These are phyloP conservation scores for Nesoenas mayeri DNA, from an alignment of 2,113 vertebrate genomes.

Conservation along the genomic window DNA sequence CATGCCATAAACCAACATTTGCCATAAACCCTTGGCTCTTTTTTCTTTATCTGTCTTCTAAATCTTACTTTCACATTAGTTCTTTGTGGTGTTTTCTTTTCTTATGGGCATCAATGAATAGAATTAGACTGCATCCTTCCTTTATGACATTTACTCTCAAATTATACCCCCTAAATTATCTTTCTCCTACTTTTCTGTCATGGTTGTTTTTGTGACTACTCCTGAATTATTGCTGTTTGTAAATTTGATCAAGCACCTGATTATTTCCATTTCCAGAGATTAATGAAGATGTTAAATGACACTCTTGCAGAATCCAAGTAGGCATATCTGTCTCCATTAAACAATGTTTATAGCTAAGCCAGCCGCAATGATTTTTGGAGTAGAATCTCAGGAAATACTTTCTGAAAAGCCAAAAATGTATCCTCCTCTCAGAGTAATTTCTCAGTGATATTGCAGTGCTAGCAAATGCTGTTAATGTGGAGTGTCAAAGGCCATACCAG, in stretches of 20 bases:
- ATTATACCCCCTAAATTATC: not conserved
- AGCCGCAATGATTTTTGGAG: slow-evolving; percentile 16
- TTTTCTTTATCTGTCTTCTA: not conserved
- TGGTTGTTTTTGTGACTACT: slow-evolving; percentile 7
- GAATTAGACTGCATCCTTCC: not conserved
- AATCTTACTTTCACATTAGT: not conserved
- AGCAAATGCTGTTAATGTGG: not conserved
- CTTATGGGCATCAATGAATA: not conserved
- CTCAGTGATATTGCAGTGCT: not conserved
- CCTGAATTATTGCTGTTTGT: slow-evolving; percentile 47
- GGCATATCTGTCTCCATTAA: slow-evolving; percentile 39
- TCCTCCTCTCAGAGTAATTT: not conserved
- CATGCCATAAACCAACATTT: not conserved
- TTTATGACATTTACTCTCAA: not conserved
- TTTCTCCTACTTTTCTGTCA: slow-evolving; percentile 28
- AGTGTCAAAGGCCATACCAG: not conserved
- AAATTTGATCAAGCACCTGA: slow-evolving; percentile 12
- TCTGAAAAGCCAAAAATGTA: slow-evolving; percentile 13
- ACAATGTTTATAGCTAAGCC: slow-evolving; percentile 39
- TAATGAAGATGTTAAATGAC: slow-evolving; percentile 15
- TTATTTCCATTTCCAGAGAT: slow-evolving; percentile 52
- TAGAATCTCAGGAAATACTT: slow-evolving; percentile 37
- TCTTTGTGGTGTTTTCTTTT: not conserved
- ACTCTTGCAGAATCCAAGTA: slow-evolving; percentile 26
- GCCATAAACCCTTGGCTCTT: not conserved